Conservation (phyloP, 1,140 invertebrate genomes). For the Adelges cooleyi region DNA sequence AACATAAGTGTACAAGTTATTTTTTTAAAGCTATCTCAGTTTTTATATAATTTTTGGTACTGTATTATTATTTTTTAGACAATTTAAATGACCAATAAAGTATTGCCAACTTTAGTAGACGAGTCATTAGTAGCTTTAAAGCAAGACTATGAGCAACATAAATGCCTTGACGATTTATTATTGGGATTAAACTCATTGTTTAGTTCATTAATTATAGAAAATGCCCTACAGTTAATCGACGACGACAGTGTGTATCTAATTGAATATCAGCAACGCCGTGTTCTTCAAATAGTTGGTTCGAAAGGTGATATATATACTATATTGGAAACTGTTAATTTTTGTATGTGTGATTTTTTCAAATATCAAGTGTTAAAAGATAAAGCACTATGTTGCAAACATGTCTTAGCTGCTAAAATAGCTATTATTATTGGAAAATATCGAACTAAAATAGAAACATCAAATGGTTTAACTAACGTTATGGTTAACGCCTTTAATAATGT, state of each 20-base stretch:
- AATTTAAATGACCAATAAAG: conserved; percentile 8
- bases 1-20: too few relatives aligned
- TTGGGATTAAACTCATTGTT: conserved; percentile 9
- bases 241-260: conserved; percentile 20
- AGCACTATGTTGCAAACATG: conserved; percentile 20
- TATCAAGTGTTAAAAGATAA: conserved; percentile 16
- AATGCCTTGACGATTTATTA: neutral
- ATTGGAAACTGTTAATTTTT: conserved; percentile 13
- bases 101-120: neutral
- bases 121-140: conserved; percentile 1
- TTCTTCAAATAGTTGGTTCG: conserved; percentile 20
- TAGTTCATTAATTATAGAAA: neutral
- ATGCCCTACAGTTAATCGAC: conserved; percentile 15
- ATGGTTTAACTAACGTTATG: neutral
- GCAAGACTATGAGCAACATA: neutral
- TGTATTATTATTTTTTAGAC: neutral
- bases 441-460: conserved; percentile 3
- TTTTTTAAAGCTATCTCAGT: too few relatives aligned
- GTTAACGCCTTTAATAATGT: neutral
- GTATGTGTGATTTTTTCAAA: conserved; percentile 8
- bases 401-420: conserved; percentile 20
- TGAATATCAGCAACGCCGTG: neutral
- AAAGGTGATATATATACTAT: conserved; percentile 23
- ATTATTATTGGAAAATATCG: neutral
- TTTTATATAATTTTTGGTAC: too few relatives aligned